Percentiles rank a stretch among this genome's conserved stretches.
phyloP scores from a whole-genome alignment of 2,888 invertebrate genomes.

The Hedya salicella region DNA sequence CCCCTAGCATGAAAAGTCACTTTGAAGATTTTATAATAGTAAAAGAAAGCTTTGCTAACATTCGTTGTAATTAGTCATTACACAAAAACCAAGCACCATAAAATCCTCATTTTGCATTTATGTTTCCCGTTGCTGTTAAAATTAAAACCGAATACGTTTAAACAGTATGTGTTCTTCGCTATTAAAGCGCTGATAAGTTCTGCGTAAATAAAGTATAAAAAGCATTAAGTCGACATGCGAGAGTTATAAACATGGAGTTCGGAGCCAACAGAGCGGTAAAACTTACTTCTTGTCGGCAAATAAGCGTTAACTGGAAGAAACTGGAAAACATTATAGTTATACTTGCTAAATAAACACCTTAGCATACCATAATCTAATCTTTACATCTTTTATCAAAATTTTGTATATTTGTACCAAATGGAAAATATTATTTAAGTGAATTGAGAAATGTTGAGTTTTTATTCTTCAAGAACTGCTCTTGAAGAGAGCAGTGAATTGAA shows the following conservation, averaged over 20 bases:
- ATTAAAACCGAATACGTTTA: slow-evolving; percentile 13
- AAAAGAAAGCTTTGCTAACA: no score
- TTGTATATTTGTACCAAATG: no score
- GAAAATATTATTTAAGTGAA: no score
- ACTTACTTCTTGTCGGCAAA: neutral
- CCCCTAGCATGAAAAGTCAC: no score
- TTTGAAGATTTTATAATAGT: no score
- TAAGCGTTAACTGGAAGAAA: neutral
- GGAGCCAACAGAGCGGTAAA: slow-evolving; percentile 2
- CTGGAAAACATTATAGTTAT: neutral
- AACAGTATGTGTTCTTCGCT: slow-evolving; percentile 11
- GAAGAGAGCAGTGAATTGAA: no score
- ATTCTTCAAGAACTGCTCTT: no score
- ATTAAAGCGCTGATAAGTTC: slow-evolving; percentile 21
- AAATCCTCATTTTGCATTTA: neutral
- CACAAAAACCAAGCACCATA: neutral
- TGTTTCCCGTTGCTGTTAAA: neutral
- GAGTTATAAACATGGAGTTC: slow-evolving; percentile 5
- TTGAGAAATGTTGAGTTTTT: no score
- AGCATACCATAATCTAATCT: neutral
- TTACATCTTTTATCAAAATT: no score
- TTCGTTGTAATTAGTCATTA: neutral
- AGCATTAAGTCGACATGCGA: slow-evolving; percentile 19
- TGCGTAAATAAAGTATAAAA: slow-evolving; percentile 17
- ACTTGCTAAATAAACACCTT: neutral